Evolutionary conservation across 2,888 invertebrate genomes (phyloP).

Genomic region (Eutolmus rufibarbis): DNA sequence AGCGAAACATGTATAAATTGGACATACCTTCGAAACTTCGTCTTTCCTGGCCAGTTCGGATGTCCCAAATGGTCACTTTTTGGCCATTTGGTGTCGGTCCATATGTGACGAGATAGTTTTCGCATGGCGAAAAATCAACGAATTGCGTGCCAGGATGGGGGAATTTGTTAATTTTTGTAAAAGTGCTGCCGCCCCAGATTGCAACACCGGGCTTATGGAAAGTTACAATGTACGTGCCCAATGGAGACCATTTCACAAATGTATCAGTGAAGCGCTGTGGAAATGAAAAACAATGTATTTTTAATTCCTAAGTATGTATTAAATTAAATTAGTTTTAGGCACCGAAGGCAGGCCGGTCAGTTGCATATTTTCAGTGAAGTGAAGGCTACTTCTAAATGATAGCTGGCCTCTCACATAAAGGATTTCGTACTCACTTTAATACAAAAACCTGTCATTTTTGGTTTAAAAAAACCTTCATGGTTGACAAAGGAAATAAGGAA

Average conservation of each 20-base stretch:
- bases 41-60: constrained; percentile 91
- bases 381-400: no score
- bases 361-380: no score
- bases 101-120: constrained; percentile 95
- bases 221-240: constrained; percentile 95
- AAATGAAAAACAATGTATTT: not conserved
- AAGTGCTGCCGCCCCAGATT: constrained; percentile 95
- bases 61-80: constrained; percentile 95
- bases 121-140: constrained; percentile 97
- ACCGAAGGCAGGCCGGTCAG: no score
- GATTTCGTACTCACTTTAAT: no score
- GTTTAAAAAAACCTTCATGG: no score
- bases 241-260: constrained; percentile 96
- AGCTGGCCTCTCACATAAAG: no score
- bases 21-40: constrained; percentile 87
- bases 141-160: constrained; percentile 89
- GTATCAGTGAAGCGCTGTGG: constrained; percentile 92
- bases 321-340: no score
- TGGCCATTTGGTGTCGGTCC: constrained; percentile 81
- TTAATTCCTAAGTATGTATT: no score
- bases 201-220: constrained; percentile 96
- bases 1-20: constrained; percentile 94
- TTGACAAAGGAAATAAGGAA: no score
- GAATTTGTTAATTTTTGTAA: constrained; percentile 90
- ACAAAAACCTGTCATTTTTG: no score